Evolutionary conservation across 1,140 invertebrate genomes (phyloP), one percentile per base, ranked within the genome.

Genomic region (Meloidogyne floridensis): DNA sequence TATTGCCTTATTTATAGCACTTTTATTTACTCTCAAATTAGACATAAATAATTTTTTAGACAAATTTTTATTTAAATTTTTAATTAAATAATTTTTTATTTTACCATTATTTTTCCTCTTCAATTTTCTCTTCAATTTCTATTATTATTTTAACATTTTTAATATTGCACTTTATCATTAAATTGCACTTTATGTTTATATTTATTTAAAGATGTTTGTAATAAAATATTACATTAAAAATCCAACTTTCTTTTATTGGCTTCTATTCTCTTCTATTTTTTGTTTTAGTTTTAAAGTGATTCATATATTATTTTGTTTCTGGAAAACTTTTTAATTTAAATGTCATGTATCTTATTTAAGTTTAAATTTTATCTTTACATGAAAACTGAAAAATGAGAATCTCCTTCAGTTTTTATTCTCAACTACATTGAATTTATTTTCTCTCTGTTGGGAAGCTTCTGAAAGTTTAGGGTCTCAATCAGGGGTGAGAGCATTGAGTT

Each of bases 191-290:
- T 65, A 47, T 65, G 15, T 65, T 65, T 11, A n/a, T 65, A 32
- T 32, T 32, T 65, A 65, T 65, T 65, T 65, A 65, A 59, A 11
- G 15, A 59, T 59, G 15, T 59, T 65, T 65, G 59, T 65, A 65
- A 65, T 65, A 65, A 65, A 65, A 65, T 65, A 65, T 65, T 65
- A 65, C 59, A 65, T 65, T 65, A 65, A n/a, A 65, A 65, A 65
- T 65, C 59, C 59, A 65, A 1, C 59, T 65, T 65, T 65, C 32
- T 32, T 18, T 54, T 54, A 54, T 54, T 54, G 11, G 13, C 13
- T 59, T 15, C 13, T 59, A 15, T 59, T 15, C 13, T 59, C 5
- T 65, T 18, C n/a, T 18, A 6, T 65, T 65, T 18, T 65, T 65
- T n/a, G 3, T 7, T 65, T 65, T 65, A n/a, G 4, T 65, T 65